Percentiles rank a stretch among this genome's conserved stretches.
phyloP scores from a whole-genome alignment of 2,888 invertebrate species.

The Chelonus formosanus region DNA sequence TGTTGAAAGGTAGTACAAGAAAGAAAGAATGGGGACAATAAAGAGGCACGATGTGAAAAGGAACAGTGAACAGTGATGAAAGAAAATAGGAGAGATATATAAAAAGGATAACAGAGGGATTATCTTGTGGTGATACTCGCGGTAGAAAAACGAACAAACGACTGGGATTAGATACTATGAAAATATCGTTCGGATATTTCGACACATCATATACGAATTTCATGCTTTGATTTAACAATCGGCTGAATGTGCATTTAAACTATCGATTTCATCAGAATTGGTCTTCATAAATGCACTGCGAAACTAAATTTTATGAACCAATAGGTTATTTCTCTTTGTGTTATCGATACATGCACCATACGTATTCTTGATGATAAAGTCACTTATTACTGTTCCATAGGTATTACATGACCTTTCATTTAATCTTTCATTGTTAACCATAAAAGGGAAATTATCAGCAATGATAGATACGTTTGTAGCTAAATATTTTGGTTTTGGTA shows the following conservation, averaged over 20 bases:
- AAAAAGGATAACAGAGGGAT: constrained; percentile 27
- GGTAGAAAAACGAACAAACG: constrained; percentile 23
- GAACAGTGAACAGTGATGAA: constrained; percentile 3
- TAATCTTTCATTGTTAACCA: no score
- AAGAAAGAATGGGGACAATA: constrained; percentile 21
- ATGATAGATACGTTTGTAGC: no score
- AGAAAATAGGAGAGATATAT: constrained; percentile 10
- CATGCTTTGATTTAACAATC: constrained; percentile 30
- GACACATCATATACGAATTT: constrained; percentile 22
- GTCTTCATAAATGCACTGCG: constrained; percentile 1
- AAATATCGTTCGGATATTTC: constrained; percentile 33
- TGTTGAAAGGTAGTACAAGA: background rate
- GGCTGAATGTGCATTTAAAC: background rate
- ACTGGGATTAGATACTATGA: constrained; percentile 37
- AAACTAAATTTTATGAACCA: constrained; percentile 9
- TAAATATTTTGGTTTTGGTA: no score
- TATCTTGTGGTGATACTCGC: constrained; percentile 32
- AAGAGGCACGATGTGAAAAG: background rate
- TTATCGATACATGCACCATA: no score
- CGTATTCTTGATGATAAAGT: no score
- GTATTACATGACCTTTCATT: no score
- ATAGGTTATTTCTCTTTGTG: background rate
- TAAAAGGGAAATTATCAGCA: no score
- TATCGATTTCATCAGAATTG: background rate
- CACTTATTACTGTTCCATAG: no score